Evolutionary conservation across 92 coral and sea anemone species (phyloP), one percentile per base, ranked within the genome.

Genomic region (Porites lobata): DNA sequence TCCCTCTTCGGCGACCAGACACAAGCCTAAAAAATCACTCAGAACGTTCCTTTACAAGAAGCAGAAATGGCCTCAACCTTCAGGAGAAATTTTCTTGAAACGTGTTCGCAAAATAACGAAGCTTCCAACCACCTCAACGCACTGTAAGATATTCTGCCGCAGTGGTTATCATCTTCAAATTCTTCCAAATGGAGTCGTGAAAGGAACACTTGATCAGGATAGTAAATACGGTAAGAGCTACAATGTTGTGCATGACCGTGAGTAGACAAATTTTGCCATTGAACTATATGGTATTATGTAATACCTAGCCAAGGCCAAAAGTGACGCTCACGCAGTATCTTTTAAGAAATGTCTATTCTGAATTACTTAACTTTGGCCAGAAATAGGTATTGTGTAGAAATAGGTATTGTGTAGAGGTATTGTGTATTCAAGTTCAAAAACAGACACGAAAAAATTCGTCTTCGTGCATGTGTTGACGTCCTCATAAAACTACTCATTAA

Each of bases 91-190:
- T 62, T 84, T 76, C 8, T 61, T 84, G 10, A 72, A 64, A 62
- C 87, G 87, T 8, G 87, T 74, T 17, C 87, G 87, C 64, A 74
- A 84, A 62, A 87, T 93, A 10, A 95, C 96, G 17, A 85, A 86
- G 69, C 79, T 78, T 13, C 99, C 99, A 14, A 95, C 99, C 51
- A 92, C 96, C 69, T 77, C 90, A 8, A 84, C 94, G 21, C 89
- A 63, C 15, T 96, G 99, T 69, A 90, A 90, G 83, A 90, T 96
- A 67, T 96, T 95, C 78, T 95, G 96, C 73, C 87, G 96, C 17
- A 96, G 96, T 58, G 99, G 99, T 1, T 96, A 96, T 65, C 99
- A 93, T 75, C 89, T 96, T 9, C 92, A 95, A 72, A 96, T 96
- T 38, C 92, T 96, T n/a, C 95, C 94, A 19, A 92, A 81, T 59